These are phyloP conservation scores for Tiphia femorata DNA, from an alignment of 2,888 invertebrate species.

Conservation along the genomic window DNA sequence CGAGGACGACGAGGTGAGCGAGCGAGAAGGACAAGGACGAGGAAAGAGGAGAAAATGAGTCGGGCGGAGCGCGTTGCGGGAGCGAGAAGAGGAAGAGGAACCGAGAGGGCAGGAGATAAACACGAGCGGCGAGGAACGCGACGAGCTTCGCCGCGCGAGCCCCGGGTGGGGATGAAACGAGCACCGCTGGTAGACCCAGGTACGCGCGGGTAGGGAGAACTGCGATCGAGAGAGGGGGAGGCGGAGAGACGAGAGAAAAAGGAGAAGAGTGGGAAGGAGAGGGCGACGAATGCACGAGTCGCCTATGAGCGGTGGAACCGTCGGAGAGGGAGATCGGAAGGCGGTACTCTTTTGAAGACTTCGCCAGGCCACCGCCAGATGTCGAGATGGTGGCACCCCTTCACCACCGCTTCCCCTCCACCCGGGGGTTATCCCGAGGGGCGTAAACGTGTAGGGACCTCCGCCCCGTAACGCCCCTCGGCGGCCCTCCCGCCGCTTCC, in stretches of 20 bases:
- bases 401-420: conserved; percentile 12
- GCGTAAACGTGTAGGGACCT: conserved; percentile 23
- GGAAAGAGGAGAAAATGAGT: conserved; percentile 2
- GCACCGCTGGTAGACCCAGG: too few species aligned
- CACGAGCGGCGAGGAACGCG: background rate
- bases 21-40: conserved; percentile 17
- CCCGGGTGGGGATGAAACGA: conserved; percentile 16
- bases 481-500: conserved; percentile 48
- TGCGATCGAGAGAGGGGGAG: too few species aligned
- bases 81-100: background rate
- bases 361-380: conserved; percentile 30
- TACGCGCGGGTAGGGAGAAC: too few species aligned
- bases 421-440: conserved; percentile 20
- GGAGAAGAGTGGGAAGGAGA: too few species aligned
- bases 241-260: background rate
- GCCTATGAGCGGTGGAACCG: background rate
- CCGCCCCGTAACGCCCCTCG: conserved; percentile 49
- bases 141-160: background rate
- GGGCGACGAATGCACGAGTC: too few species aligned
- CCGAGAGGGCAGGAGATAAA: background rate
- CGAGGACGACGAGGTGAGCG: conserved; percentile 10
- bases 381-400: conserved; percentile 23
- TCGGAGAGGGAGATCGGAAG: background rate
- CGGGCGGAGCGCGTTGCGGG: background rate
- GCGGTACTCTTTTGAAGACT: background rate